Base-by-base conservation (phyloP, 37 sponge, comb jelly and placozoan species). In the Axinella damicornis region DNA sequence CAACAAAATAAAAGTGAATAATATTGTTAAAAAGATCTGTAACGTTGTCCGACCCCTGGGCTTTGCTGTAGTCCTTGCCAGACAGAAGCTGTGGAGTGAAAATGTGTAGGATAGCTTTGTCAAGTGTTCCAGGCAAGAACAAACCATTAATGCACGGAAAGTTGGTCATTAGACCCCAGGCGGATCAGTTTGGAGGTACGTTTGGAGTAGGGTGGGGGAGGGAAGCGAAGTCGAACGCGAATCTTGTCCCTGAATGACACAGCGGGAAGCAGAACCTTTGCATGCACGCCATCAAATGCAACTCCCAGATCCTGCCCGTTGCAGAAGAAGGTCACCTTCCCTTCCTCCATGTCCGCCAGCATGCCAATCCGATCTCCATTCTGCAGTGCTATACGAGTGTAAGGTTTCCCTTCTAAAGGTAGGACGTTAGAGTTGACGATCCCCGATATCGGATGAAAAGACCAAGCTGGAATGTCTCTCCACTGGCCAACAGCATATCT, bases 211-310 rank as follows among this genome's bases (percentile, higher is more conserved):
- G 88, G 88, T 18, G 88, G 88, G 11, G 88, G 82, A 22, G 88
- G 88, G 54, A 88, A 88, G 11, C 74, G 37, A 20, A 88, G 88
- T 22, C 60, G 76, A 55, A 88, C 66, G 28, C 59, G 28, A 19
- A 81, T 32, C 53, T 81, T 80, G 68, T 88, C 88, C 37, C 82
- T 31, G 67, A 87, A 57, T 18, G 87, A 87, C 62, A 87, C 80
- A 41, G 62, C 80, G 1, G 80, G 80, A 16, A 87, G 55, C 9
- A 87, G 53, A 0, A 75, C 20, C 21, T 37, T 18, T 53, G 53
- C 37, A 15, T 2, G 13, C 4, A 88, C 22, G 5, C 66, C 75
- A 36, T 66, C 76, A 67, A 88, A 88, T 0, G 82, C 88, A 46
- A 76, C 53, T 4, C 88, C 88, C 6, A 88, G 69, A 31, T 88